A percentile compares a stretch with the other conserved stretches of the same genome.
phyloP scores from a whole-genome alignment of 2,797 vertebrate species.

The Mormyrus proboscirostris region DNA sequence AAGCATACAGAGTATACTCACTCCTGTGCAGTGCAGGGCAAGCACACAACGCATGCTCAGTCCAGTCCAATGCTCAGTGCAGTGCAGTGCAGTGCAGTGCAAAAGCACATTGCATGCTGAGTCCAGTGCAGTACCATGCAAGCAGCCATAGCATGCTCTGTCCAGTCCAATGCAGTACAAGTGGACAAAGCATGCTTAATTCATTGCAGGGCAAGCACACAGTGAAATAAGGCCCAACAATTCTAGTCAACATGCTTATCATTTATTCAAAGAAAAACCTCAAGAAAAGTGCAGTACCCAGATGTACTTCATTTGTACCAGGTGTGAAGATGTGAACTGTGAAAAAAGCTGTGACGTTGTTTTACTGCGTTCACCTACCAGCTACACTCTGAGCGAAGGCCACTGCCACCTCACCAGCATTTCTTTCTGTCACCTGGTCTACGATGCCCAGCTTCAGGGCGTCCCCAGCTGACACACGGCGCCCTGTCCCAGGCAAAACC shows the following conservation, averaged over 20 bases:
- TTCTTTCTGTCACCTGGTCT: constrained; percentile 70
- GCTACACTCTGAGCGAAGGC: constrained; percentile 65
- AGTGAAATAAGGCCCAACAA: not conserved
- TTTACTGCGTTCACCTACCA: constrained; percentile 52
- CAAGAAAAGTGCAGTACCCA: not conserved
- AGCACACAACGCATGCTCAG: not conserved
- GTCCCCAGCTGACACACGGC: constrained; percentile 66
- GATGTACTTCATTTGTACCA: not conserved
- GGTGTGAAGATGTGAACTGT: not conserved
- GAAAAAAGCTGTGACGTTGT: not conserved
- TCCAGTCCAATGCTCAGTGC: too few species aligned
- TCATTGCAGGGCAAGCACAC: not conserved
- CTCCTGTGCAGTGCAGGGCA: not conserved
- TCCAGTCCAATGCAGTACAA: not conserved
- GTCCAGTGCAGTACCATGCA: too few species aligned
- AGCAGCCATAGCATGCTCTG: not conserved
- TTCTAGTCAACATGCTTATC: not conserved
- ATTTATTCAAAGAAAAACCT: not conserved
- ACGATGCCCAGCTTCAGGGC: constrained; percentile 79
- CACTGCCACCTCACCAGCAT: constrained; percentile 66
- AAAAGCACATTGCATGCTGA: too few species aligned
- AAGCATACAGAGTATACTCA: not conserved
- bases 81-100: too few species aligned
- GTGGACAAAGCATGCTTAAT: not conserved
- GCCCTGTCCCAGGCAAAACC: constrained; percentile 62